phyloP scores from a whole-genome alignment of 1,140 invertebrate species.

The Pemphigus obesinymphae region DNA sequence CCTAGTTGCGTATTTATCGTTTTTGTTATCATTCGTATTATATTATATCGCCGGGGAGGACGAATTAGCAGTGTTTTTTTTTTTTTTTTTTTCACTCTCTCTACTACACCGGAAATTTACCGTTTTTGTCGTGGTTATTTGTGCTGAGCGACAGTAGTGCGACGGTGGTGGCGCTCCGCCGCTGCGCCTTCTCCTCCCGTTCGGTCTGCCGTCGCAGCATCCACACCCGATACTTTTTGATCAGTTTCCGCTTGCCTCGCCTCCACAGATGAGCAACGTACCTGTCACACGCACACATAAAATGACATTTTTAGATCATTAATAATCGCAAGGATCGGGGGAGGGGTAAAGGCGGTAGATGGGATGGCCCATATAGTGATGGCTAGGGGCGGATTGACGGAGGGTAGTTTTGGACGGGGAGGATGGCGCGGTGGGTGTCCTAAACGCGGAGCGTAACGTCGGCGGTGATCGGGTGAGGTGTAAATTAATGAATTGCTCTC shows the following conservation, averaged over 20 bases:
- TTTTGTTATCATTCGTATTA: not conserved
- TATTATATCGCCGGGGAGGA: not conserved
- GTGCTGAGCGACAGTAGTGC: slow-evolving; percentile 25
- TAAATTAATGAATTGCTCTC: slow-evolving; percentile 40
- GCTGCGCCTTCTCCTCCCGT: slow-evolving; percentile 43
- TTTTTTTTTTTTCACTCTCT: too few relatives aligned
- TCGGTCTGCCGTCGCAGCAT: slow-evolving; percentile 53
- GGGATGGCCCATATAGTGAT: too few relatives aligned
- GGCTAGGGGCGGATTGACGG: too few relatives aligned
- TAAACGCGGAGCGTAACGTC: not conserved
- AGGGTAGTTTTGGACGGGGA: too few relatives aligned
- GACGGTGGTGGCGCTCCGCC: slow-evolving; percentile 49
- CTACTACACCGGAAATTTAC: too few relatives aligned
- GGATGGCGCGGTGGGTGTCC: not conserved
- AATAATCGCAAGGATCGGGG: not conserved
- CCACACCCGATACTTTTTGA: slow-evolving; percentile 72
- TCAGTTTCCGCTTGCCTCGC: slow-evolving; percentile 72
- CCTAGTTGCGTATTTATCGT: not conserved
- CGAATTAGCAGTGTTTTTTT: not conserved
- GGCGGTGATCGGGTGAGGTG: not conserved
- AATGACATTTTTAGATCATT: slow-evolving; percentile 41
- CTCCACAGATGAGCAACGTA: slow-evolving; percentile 89
- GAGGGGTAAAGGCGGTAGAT: not conserved
- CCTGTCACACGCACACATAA: slow-evolving; percentile 49
- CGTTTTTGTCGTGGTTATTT: slow-evolving; percentile 33